Evolutionary conservation across 2,797 vertebrate genomes (phyloP).

Genomic region (Crypturellus tataupa): DNA sequence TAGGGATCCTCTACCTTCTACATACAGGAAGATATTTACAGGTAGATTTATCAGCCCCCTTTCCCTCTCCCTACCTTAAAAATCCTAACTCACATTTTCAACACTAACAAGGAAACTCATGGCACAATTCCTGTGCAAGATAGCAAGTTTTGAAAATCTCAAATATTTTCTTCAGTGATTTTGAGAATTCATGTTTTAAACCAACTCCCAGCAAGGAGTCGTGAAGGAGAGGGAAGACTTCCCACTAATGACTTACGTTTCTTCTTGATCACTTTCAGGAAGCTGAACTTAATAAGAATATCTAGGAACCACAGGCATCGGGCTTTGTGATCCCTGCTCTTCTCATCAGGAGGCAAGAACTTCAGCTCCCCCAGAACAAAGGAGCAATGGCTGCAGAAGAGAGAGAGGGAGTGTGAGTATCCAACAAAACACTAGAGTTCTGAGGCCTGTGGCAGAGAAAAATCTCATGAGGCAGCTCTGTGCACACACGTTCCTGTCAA

Average conservation of each 20-base stretch:
- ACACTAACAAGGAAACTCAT: background rate
- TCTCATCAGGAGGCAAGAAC: constrained; percentile 78
- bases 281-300: constrained; percentile 85
- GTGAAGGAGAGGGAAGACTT: background rate
- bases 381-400: constrained; percentile 73
- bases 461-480: background rate
- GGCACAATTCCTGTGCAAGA: background rate
- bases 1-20: background rate
- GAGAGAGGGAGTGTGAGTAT: background rate
- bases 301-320: constrained; percentile 91
- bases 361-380: constrained; percentile 86
- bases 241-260: constrained; percentile 86
- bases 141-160: background rate
- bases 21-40: background rate
- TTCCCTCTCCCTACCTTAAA: background rate
- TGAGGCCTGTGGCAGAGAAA: background rate
- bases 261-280: constrained; percentile 79
- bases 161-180: background rate
- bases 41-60: background rate
- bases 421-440: background rate
- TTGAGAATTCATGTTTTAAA: background rate
- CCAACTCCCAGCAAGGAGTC: background rate
- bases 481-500: background rate
- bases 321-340: constrained; percentile 80
- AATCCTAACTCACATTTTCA: background rate